phyloP scores from a whole-genome alignment of 1,140 invertebrate genomes.

The Lordiphosa clarofinis region DNA sequence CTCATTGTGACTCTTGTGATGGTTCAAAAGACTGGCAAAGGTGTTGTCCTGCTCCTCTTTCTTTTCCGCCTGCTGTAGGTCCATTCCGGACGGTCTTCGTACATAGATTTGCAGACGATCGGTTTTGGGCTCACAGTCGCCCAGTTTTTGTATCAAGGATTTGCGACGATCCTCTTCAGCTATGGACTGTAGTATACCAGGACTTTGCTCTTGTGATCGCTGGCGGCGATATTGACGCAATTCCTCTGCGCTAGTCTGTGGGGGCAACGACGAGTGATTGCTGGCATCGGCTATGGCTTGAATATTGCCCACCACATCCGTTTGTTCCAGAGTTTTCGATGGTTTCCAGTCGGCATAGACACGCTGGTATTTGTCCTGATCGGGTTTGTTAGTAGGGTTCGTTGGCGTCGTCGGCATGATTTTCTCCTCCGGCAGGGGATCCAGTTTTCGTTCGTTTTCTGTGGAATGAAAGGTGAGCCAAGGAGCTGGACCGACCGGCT shows the following conservation, averaged over 20 bases:
- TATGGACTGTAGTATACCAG: constrained; percentile 80
- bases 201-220: constrained; percentile 64
- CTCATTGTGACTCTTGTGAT: constrained; percentile 75
- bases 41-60: constrained; percentile 46
- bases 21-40: constrained; percentile 51
- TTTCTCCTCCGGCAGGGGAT: constrained; percentile 85
- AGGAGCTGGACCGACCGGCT: not conserved
- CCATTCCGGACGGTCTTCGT: constrained; percentile 80
- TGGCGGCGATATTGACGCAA: constrained; percentile 72
- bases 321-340: constrained; percentile 87
- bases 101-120: constrained; percentile 82
- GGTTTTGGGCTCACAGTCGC: constrained; percentile 77
- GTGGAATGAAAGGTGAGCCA: constrained; percentile 1
- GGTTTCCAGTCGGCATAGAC: constrained; percentile 90
- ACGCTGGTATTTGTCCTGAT: constrained; percentile 81
- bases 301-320: constrained; percentile 90
- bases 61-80: constrained; percentile 14
- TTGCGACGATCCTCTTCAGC: constrained; percentile 82
- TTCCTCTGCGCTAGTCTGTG: constrained; percentile 82
- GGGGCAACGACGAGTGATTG: constrained; percentile 59
- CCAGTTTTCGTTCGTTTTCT: constrained; percentile 89
- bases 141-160: constrained; percentile 75
- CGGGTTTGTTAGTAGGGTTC: constrained; percentile 41
- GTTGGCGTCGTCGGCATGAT: constrained; percentile 68
- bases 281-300: constrained; percentile 87